These are phyloP conservation scores for Drosophila sp. DNA, from an alignment of 1,140 invertebrate genomes.

Conservation along the genomic window DNA sequence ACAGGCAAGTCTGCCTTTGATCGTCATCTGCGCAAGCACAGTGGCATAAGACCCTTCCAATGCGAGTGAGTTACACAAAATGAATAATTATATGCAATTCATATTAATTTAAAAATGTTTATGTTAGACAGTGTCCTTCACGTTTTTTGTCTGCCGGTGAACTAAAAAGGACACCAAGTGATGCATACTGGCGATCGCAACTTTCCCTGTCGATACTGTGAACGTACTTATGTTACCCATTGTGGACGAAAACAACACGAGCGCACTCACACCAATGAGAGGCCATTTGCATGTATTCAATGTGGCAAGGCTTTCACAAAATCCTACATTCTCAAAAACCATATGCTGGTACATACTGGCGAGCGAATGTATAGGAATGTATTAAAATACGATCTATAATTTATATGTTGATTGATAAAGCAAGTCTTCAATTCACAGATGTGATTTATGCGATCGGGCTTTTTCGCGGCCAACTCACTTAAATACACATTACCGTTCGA, in stretches of 20 bases:
- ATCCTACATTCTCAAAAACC: conserved; percentile 77
- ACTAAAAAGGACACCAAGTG: conserved; percentile 75
- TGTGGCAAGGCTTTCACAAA: conserved; percentile 87
- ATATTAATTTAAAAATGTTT: not conserved
- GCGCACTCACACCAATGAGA: conserved; percentile 86
- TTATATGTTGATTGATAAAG: not conserved
- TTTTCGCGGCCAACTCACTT: conserved; percentile 66
- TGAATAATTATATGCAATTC: not conserved
- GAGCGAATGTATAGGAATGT: conserved; percentile 66
- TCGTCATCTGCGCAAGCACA: conserved; percentile 70
- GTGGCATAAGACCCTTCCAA: conserved; percentile 64
- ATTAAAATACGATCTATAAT: not conserved
- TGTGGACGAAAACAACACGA: conserved; percentile 69
- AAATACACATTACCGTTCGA: conserved; percentile 68
- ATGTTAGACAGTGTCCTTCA: conserved; percentile 58
- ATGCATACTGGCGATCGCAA: conserved; percentile 68
- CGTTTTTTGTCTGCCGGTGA: conserved; percentile 73
- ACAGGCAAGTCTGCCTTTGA: conserved; percentile 68
- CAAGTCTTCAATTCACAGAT: conserved; percentile 38
- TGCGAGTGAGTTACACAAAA: conserved; percentile 62
- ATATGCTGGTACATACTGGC: conserved; percentile 71
- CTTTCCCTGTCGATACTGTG: conserved; percentile 69
- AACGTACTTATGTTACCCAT: conserved; percentile 68
- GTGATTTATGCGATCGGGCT: conserved; percentile 64
- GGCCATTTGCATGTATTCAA: conserved; percentile 86